Evolutionary conservation across 2,888 invertebrate species (phyloP), one percentile per base, ranked within the genome.

Genomic region (Rhorus exstirpatorius): DNA sequence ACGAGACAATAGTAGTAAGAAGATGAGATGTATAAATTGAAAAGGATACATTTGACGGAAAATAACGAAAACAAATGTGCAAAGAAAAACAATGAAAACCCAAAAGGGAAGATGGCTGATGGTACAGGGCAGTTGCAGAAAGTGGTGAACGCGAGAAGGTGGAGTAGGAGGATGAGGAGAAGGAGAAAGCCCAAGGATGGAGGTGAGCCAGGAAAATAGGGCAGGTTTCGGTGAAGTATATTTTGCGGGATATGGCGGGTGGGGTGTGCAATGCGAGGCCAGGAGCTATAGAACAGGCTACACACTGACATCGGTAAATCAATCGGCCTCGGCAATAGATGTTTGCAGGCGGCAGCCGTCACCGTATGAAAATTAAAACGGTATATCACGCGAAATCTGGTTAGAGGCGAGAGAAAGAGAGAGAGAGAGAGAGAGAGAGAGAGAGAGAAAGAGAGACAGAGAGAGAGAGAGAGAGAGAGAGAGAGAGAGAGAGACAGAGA

Each of bases 271-370:
- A 71, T 55, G 24, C 71, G 53, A 55, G 65, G 70, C 77, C 79
- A 81, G 77, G 80, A 70, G 81, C 84, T 79, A 81, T 79, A 77
- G 77, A 79, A 55, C 71, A 80, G 81, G 81, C 72, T 76, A 68
- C 61, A 61, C 63, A 53, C 49, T 46, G 60, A 71, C 58, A 76
- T 41, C 86, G 85, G 87, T 89, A 90, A 90, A 90, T 90, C 90
- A 90, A 89, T 90, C 89, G 86, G 70, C 68, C 65, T 31, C 70
- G 58, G 87, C 86, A 88, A 89, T 88, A 88, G 88, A 88, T 87
- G 85, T 88, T 89, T 85, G 79, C 79, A 77, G 75, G 82, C 79
- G 75, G 75, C 80, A 81, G 68, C 74, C 83, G 85, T 84, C 82
- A 82, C 83, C 84, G 79, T 85, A 87, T 86, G 87, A 86, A 86